These are phyloP conservation scores for Acanthurus lineatus DNA, from an alignment of 2,797 vertebrate species.

Conservation along the genomic window DNA sequence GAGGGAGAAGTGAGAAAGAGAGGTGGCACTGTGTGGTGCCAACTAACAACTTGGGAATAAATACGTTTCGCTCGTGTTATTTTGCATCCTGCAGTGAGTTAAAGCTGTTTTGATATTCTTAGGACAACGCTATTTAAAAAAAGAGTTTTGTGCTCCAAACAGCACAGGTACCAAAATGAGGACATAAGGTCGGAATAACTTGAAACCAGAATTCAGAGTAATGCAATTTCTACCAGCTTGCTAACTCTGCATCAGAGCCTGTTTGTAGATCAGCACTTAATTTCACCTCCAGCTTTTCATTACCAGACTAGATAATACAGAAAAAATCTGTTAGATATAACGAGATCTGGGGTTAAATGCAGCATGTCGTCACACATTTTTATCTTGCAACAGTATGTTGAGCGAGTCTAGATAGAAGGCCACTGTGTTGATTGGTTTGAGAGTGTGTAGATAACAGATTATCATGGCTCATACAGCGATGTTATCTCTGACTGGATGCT, in stretches of 20 bases:
- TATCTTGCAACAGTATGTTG: conserved; percentile 21
- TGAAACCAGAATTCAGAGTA: conserved; percentile 34
- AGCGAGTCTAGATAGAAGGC: conserved; percentile 51
- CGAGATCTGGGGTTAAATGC: conserved; percentile 8
- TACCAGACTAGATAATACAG: conserved; percentile 11
- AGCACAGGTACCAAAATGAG: conserved; percentile 62
- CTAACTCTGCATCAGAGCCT: conserved; percentile 37
- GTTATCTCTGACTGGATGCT: conserved; percentile 1
- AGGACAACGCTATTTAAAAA: conserved; percentile 4
- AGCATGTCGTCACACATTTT: conserved; percentile 27
- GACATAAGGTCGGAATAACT: not conserved
- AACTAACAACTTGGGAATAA: conserved; percentile 39
- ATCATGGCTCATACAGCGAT: conserved; percentile 31
- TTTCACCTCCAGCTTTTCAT: conserved; percentile 30
- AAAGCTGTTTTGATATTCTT: conserved; percentile 15
- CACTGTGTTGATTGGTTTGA: conserved; percentile 60
- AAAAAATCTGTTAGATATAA: conserved; percentile 7
- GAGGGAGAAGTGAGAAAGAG: conserved; percentile 55
- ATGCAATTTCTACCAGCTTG: conserved; percentile 15
- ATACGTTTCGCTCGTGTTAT: not conserved
- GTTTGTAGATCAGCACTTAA: conserved; percentile 27
- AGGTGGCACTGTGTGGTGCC: not conserved
- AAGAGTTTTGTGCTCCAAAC: conserved; percentile 16
- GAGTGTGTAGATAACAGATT: conserved; percentile 45
- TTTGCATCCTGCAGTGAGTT: conserved; percentile 27